These are phyloP conservation scores for Xylocampa areola DNA, from an alignment of 2,888 invertebrate species.

Conservation along the genomic window DNA sequence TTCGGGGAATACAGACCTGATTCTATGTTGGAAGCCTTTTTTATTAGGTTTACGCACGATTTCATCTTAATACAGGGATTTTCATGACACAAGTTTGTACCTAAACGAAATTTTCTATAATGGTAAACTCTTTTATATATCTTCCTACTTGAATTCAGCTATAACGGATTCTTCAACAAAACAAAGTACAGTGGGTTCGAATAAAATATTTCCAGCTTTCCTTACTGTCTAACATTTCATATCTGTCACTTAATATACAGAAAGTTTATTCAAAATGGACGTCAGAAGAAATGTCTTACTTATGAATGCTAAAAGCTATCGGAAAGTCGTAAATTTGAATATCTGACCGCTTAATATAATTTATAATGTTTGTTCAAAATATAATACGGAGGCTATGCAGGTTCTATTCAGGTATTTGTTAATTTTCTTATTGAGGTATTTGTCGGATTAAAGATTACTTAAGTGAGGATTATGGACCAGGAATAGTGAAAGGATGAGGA, in stretches of 20 bases:
- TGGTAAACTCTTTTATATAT: no score
- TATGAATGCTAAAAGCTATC: constrained; percentile 53
- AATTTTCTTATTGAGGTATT: constrained; percentile 69
- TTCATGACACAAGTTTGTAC: no score
- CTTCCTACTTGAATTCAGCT: no score
- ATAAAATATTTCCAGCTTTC: constrained; percentile 14
- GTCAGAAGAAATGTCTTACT: constrained; percentile 55
- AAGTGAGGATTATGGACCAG: constrained; percentile 43
- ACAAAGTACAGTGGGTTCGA: neutral
- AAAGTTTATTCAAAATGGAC: constrained; percentile 45
- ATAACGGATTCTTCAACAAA: neutral
- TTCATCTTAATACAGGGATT: no score
- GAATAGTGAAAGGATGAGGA: constrained; percentile 21
- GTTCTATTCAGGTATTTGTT: constrained; percentile 65
- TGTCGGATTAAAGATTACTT: constrained; percentile 64
- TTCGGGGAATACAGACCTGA: no score
- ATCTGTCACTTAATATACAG: constrained; percentile 31
- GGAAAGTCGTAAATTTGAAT: constrained; percentile 60
- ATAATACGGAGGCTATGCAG: constrained; percentile 49
- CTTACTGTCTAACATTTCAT: constrained; percentile 15
- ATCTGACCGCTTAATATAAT: constrained; percentile 58
- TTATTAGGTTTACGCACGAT: no score
- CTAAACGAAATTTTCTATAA: no score
- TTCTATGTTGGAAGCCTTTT: no score
- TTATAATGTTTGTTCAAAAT: constrained; percentile 67